Conservation (phyloP, 1,140 invertebrate species). For the Bombus fervidus region DNA sequence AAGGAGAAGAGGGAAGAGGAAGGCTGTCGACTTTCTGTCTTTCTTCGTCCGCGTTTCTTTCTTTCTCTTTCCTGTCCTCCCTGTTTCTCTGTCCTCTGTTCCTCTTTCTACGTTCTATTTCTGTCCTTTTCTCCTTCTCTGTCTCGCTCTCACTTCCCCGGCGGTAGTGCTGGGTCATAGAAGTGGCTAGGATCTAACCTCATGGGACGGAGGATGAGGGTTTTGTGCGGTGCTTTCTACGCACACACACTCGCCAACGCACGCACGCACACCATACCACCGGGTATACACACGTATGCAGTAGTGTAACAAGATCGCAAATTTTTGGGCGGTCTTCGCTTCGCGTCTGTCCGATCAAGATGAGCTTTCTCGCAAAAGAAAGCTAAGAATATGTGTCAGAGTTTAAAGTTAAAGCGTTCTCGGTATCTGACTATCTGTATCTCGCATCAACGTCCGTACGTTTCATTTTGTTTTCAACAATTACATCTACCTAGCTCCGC, state of each 20-base stretch:
- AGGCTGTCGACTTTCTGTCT: slow-evolving; percentile 49
- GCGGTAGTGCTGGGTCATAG: slow-evolving; percentile 63
- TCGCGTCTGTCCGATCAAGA: too few relatives aligned
- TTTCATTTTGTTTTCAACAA: too few relatives aligned
- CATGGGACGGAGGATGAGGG: slow-evolving; percentile 62
- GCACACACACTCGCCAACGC: slow-evolving; percentile 30
- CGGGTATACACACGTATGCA: background rate
- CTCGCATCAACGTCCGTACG: background rate
- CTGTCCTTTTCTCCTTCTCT: background rate
- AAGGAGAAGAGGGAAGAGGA: slow-evolving; percentile 32
- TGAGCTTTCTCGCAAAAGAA: too few relatives aligned
- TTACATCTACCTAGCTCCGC: too few relatives aligned
- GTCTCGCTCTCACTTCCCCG: slow-evolving; percentile 30
- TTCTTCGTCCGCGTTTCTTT: slow-evolving; percentile 44
- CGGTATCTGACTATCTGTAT: background rate
- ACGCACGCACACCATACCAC: slow-evolving; percentile 2
- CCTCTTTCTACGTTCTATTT: background rate
- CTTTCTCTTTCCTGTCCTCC: background rate
- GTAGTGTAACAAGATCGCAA: slow-evolving; percentile 42
- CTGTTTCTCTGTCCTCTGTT: background rate
- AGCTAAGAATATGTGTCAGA: background rate
- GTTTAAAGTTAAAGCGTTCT: too few relatives aligned
- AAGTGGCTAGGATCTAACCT: slow-evolving; percentile 72
- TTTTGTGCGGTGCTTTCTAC: slow-evolving; percentile 53
- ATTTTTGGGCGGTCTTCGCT: slow-evolving; percentile 37